Base-by-base conservation (phyloP, 1,140 invertebrate genomes). In the Cyphomyrmex costatus region DNA sequence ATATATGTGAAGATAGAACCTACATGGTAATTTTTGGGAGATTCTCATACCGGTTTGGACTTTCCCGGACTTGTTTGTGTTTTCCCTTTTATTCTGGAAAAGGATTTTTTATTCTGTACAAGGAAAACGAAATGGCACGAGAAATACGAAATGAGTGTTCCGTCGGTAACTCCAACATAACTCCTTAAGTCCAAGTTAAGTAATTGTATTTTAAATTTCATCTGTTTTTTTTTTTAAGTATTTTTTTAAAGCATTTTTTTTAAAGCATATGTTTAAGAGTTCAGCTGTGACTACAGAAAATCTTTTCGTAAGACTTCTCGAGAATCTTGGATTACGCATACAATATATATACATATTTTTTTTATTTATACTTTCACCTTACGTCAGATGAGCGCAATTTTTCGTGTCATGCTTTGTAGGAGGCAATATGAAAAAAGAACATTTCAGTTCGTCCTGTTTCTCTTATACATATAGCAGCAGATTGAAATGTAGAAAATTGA, bases 401-500 rank as follows among this genome's bases (percentile, higher is more conserved):
- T 46, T 80, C 77, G 46, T 30, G 46, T 68, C 46, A 33, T 2
- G 46, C 30, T 53, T 68, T 70, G 46, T 36, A 70, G 27, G 46
- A 66, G 61, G 42, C 19, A 51, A 79, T 51, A 78, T 66, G 27
- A 36, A 76, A 46, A 42, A 77, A 42, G 56, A 80, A 56, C 16
- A 56, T 80, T 79, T 36, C 21, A 53, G 42, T 68, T 53, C 27
- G 46, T 53, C 10, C 16, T 14, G 14, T 16, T 4, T 33, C 46
- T 79, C n/a, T 33, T 46, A 42, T 46, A n/a, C n/a, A n/a, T n/a
- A 2, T 7, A 70, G 10, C 42, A n/a, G 30, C 63, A 70, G 77
- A 70, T n/a, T n/a, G n/a, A n/a, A n/a, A n/a, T 68, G 63, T 16
- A 53, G 77, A 70, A 70, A 80, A 80, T 80, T 80, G 77, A 80